Base-by-base conservation (phyloP, 2,888 invertebrate species). In the Chalcis sispes region DNA sequence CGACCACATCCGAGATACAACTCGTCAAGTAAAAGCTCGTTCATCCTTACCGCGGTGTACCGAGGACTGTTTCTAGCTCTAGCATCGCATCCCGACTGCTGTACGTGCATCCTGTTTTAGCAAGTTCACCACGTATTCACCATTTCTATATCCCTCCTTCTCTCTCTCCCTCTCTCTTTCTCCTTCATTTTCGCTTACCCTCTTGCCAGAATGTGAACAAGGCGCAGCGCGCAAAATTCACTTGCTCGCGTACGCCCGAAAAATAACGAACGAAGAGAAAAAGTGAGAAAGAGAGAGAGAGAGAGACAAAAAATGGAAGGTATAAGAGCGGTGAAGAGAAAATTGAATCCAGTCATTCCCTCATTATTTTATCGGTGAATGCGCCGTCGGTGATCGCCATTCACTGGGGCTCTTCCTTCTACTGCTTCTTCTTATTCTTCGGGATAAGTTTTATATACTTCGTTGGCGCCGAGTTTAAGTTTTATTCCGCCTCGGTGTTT, bases 271-370 rank as follows among this genome's bases (percentile, higher is more conserved):
- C 13, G n/a, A 15, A 29, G n/a, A 36, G 46, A 25, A 23, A 27
- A 1, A 10, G 18, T 15, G 42, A 23, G n/a, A 4, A 27, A 36
- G 52, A 61, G 2, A 54, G 56, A 42, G 23, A 18, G 20, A 36
- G 23, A 10, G n/a, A 70, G 40, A 36, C 29, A 23, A 25, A 64
- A n/a, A 15, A 27, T 46, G 10, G 4, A 36, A 7, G 50, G 13
- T 8, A 32, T 18, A 7, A 15, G 20, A 4, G 46, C 7, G 29
- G 15, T 20, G 32, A 8, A n/a, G 23, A 36, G 23, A 32, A 62
- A 82, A 82, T 81, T 79, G 62, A 81, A 82, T 81, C 79, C 75
- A 78, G 72, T 78, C 75, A 77, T 80, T 78, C 65, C 50, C 76
- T 80, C 79, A 79, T 81, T 80, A 81, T 78, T 82, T 81, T 79